phyloP scores from a whole-genome alignment of 2,888 invertebrate species.

The Melanotus villosus region DNA sequence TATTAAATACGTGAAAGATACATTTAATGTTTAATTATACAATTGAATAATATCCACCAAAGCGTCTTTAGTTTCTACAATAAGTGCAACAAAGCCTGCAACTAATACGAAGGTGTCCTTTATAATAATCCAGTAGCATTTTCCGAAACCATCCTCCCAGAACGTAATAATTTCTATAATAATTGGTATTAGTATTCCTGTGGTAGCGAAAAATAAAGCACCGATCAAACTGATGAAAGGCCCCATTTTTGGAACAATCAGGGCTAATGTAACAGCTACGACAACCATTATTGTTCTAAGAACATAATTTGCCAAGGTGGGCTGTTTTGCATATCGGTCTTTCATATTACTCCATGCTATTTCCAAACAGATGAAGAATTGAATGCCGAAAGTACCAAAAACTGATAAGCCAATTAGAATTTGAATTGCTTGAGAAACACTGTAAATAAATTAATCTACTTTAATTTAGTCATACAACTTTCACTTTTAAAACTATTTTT shows the following conservation, averaged over 20 bases:
- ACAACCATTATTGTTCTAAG: conserved; percentile 78
- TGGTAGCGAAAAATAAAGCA: conserved; percentile 92
- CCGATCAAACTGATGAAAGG: conserved; percentile 95
- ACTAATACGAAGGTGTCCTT: conserved; percentile 84
- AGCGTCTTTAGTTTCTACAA: conserved; percentile 84
- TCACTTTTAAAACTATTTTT: too few species aligned
- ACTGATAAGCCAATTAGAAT: conserved; percentile 91
- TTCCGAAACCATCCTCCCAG: conserved; percentile 87
- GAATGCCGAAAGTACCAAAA: conserved; percentile 95
- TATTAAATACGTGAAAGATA: too few species aligned
- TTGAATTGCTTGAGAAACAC: conserved; percentile 89
- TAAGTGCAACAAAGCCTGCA: conserved; percentile 85
- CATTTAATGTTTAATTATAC: neutral
- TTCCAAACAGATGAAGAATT: conserved; percentile 96
- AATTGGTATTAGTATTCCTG: conserved; percentile 90
- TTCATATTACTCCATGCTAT: conserved; percentile 91
- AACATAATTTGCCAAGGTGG: conserved; percentile 81
- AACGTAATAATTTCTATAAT: conserved; percentile 88
- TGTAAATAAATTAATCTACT: conserved; percentile 59
- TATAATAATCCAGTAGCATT: conserved; percentile 79
- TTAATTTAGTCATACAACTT: too few species aligned
- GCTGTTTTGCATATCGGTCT: conserved; percentile 76
- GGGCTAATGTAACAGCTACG: conserved; percentile 81
- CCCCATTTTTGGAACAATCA: conserved; percentile 88
- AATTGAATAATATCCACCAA: conserved; percentile 64